phyloP scores from a whole-genome alignment of 1,140 invertebrate genomes.

The Medauroidea extradentata region DNA sequence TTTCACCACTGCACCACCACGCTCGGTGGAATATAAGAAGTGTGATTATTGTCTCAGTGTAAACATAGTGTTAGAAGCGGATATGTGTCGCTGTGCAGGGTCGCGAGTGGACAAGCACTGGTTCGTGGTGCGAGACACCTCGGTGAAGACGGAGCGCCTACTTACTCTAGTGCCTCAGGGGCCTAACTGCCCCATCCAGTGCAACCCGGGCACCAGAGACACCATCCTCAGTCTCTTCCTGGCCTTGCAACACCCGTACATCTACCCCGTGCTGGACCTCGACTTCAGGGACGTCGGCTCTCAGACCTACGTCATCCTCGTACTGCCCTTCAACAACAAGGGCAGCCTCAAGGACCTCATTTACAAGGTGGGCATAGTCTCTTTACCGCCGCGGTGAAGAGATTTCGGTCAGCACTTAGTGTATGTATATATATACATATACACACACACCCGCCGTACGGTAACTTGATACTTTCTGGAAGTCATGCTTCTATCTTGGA shows the following conservation, averaged over 20 bases:
- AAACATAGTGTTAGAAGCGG: too few relatives aligned
- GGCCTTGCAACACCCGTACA: slow-evolving; percentile 85
- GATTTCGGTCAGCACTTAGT: too few relatives aligned
- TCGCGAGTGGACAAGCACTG: slow-evolving; percentile 81
- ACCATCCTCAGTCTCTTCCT: slow-evolving; percentile 77
- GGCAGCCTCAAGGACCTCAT: slow-evolving; percentile 87
- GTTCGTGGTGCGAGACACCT: slow-evolving; percentile 79
- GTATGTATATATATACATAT: too few relatives aligned
- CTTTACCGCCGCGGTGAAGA: too few relatives aligned
- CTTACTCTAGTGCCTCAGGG: slow-evolving; percentile 69
- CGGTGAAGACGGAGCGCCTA: slow-evolving; percentile 75
- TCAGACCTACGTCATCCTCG: slow-evolving; percentile 59
- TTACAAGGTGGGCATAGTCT: slow-evolving; percentile 51
- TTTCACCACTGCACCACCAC: too few relatives aligned
- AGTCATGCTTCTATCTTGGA: too few relatives aligned
- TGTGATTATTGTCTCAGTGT: too few relatives aligned
- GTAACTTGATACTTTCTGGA: too few relatives aligned
- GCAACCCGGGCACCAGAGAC: slow-evolving; percentile 49
- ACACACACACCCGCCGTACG: too few relatives aligned
- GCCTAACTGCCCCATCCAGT: slow-evolving; percentile 50
- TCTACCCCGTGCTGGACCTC: slow-evolving; percentile 81
- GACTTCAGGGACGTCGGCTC: slow-evolving; percentile 52
- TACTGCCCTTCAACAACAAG: slow-evolving; percentile 75
- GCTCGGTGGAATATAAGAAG: too few relatives aligned
- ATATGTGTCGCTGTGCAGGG: too few relatives aligned